A percentile compares a stretch with the other conserved stretches of the same genome.
These are phyloP conservation scores for Hydropotes inermis DNA, from an alignment of 2,113 vertebrate genomes.

Conservation along the genomic window DNA sequence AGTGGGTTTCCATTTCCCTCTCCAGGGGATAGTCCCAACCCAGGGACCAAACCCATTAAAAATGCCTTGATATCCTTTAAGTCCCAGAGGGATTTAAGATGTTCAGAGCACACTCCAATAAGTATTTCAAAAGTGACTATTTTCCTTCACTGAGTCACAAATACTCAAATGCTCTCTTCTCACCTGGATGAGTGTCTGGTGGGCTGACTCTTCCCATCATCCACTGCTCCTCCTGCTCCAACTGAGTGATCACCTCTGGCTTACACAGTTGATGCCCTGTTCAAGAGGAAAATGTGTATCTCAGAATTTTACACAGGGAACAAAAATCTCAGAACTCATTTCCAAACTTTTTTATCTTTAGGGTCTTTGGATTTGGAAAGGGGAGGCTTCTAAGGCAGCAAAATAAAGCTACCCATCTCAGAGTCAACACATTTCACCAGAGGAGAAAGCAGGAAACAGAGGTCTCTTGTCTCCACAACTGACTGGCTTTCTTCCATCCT, in stretches of 20 bases:
- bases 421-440: not conserved
- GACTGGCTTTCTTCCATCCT: not conserved
- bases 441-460: not conserved
- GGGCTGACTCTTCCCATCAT: not conserved
- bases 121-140: not conserved
- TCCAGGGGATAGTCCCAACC: not conserved
- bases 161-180: not conserved
- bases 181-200: not conserved
- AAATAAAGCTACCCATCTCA: not conserved
- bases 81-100: not conserved
- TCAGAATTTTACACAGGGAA: not conserved
- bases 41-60: not conserved
- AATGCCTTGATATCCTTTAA: not conserved
- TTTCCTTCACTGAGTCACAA: not conserved
- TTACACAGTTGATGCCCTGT: constrained; percentile 51
- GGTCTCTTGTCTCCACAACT: not conserved
- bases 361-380: not conserved
- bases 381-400: not conserved
- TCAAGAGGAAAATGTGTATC: not conserved
- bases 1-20: not conserved
- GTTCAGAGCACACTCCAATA: not conserved
- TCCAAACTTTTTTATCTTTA: not conserved
- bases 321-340: not conserved
- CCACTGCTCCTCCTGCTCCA: constrained; percentile 40
- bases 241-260: constrained; percentile 23